Evolutionary conservation across 2,888 invertebrate genomes (phyloP).

Genomic region (Luffia ferchaultella): DNA sequence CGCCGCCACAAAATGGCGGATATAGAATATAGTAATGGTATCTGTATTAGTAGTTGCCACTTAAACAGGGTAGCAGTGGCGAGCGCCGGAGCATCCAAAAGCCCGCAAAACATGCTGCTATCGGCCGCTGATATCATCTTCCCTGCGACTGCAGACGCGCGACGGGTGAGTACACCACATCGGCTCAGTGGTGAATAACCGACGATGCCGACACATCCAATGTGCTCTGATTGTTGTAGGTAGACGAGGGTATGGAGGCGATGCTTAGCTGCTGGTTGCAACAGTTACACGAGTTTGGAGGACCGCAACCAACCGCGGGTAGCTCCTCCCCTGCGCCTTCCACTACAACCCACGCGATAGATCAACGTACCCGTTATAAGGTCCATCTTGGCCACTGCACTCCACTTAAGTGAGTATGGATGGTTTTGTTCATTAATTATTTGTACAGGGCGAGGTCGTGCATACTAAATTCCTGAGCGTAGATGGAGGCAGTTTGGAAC

Average conservation of each 20-base stretch:
- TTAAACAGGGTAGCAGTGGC: neutral
- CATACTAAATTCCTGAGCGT: slow-evolving; percentile 82
- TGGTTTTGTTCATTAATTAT: neutral
- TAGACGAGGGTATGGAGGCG: slow-evolving; percentile 79
- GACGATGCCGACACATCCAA: too few species aligned
- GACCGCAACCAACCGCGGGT: slow-evolving; percentile 80
- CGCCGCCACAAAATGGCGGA: neutral
- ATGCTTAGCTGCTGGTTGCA: slow-evolving; percentile 88
- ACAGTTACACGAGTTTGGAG: slow-evolving; percentile 84
- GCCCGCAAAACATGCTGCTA: neutral
- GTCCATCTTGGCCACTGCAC: slow-evolving; percentile 23
- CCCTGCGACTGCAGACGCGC: neutral
- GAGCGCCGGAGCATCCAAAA: neutral
- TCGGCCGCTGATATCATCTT: neutral
- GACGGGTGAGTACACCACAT: too few species aligned
- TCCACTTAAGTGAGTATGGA: neutral
- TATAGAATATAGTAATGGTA: neutral
- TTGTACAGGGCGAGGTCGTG: slow-evolving; percentile 84
- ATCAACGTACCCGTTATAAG: slow-evolving; percentile 83
- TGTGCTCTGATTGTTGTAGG: too few species aligned
- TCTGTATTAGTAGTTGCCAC: neutral
- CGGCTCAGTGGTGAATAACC: too few species aligned
- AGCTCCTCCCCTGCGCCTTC: slow-evolving; percentile 72
- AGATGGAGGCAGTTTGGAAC: slow-evolving; percentile 66
- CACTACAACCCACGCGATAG: slow-evolving; percentile 69